phyloP scores from a whole-genome alignment of 2,797 vertebrate species.

The Amblyopsis hoosieri region DNA sequence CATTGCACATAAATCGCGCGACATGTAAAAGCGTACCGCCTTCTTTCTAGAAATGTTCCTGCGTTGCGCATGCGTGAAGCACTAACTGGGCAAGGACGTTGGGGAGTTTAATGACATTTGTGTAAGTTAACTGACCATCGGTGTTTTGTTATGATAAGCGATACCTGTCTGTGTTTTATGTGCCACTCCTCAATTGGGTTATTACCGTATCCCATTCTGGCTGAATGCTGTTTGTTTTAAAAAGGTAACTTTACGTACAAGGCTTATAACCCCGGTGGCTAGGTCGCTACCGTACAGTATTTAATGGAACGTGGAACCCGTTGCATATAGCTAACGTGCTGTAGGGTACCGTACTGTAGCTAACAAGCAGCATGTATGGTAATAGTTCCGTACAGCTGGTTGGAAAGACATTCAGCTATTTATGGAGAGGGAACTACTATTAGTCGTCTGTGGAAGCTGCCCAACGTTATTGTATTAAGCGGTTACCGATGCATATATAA shows the following conservation, averaged over 20 bases:
- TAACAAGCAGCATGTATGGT: background rate
- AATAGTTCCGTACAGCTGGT: background rate
- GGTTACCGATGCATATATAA: too few species aligned
- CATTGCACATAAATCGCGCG: too few species aligned
- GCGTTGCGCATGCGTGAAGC: slow-evolving; percentile 7
- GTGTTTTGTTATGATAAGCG: background rate
- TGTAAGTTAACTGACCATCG: slow-evolving; percentile 37
- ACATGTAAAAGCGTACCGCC: too few species aligned
- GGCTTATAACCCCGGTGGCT: slow-evolving; percentile 20
- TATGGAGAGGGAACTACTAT: background rate
- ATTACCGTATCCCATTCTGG: background rate
- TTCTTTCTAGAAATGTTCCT: slow-evolving; percentile 31
- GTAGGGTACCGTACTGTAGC: background rate
- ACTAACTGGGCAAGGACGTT: slow-evolving; percentile 71
- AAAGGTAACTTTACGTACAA: slow-evolving; percentile 22
- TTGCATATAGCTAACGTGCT: slow-evolving; percentile 10
- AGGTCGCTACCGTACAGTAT: slow-evolving; percentile 15
- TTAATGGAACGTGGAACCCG: background rate
- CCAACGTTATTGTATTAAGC: too few species aligned
- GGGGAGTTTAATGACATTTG: slow-evolving; percentile 66
- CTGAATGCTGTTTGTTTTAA: background rate
- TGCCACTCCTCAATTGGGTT: background rate
- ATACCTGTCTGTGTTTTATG: background rate
- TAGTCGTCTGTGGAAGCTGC: too few species aligned
- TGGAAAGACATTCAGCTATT: background rate